phyloP scores from a whole-genome alignment of 2,113 vertebrate genomes.

The Epinephelus cyanopodus region DNA sequence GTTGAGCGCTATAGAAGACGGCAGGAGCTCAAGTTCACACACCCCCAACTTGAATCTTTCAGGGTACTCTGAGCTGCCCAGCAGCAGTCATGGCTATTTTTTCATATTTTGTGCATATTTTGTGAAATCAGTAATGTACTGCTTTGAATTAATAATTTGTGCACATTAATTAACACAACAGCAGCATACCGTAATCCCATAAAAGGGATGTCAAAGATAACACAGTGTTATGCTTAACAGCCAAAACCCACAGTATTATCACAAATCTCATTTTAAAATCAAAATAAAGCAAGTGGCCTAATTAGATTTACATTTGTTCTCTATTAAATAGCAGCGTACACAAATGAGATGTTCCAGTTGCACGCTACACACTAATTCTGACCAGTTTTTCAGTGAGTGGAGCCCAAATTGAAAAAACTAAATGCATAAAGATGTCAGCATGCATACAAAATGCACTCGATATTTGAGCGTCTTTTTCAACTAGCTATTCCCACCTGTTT shows the following conservation, averaged over 20 bases:
- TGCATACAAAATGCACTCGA: background rate
- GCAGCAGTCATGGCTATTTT: background rate
- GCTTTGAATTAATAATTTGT: background rate
- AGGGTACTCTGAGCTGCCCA: background rate
- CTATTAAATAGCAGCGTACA: background rate
- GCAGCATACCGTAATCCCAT: background rate
- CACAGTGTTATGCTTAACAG: constrained; percentile 3
- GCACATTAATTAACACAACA: background rate
- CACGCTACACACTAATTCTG: background rate
- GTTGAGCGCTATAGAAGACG: background rate
- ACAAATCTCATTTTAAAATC: background rate
- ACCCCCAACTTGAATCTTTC: background rate
- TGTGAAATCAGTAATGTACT: background rate
- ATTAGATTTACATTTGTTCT: constrained; percentile 5
- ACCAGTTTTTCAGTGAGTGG: background rate
- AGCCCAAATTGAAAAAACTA: background rate
- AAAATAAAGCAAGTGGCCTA: background rate
- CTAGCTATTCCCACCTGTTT: background rate
- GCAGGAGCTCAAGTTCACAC: constrained; percentile 16
- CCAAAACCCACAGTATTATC: background rate
- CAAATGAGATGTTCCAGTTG: background rate
- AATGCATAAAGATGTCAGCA: background rate
- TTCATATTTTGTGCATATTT: background rate
- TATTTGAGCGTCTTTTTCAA: background rate
- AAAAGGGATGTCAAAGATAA: background rate